Conservation (phyloP, 2,888 invertebrate species). For the Sialis lutaria region DNA sequence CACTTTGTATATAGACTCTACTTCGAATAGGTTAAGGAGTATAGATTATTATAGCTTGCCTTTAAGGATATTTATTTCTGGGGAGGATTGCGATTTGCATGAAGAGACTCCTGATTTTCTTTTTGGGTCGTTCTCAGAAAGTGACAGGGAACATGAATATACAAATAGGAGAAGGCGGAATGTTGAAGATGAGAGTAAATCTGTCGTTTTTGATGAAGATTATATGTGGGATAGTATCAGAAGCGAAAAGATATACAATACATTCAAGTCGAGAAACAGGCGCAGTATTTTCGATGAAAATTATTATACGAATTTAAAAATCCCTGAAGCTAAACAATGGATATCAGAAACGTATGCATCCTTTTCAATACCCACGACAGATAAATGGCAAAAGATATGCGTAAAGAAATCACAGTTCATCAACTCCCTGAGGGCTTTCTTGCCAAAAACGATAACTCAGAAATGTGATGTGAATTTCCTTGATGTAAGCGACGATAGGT, state of each 20-base stretch:
- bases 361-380: constrained; percentile 69
- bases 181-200: neutral
- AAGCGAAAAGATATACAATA: constrained; percentile 2
- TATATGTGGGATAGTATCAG: neutral
- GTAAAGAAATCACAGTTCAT: constrained; percentile 62
- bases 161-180: constrained; percentile 15
- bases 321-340: constrained; percentile 68
- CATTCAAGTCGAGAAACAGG: constrained; percentile 5
- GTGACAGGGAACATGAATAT: constrained; percentile 18
- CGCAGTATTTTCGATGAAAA: constrained; percentile 19
- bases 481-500: constrained; percentile 62
- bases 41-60: constrained; percentile 73
- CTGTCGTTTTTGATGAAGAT: no score
- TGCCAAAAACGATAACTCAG: constrained; percentile 55
- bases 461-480: constrained; percentile 59
- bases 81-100: constrained; percentile 48
- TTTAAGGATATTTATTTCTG: constrained; percentile 55
- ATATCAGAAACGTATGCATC: constrained; percentile 74
- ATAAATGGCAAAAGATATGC: constrained; percentile 67
- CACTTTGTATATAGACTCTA: constrained; percentile 74
- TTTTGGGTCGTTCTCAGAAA: constrained; percentile 28
- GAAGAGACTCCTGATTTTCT: constrained; percentile 32
- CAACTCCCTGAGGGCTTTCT: constrained; percentile 58
- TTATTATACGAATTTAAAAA: constrained; percentile 43
- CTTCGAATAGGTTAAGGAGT: constrained; percentile 57